Conservation (phyloP, 2,113 vertebrate species). For the Melospiza georgiana region DNA sequence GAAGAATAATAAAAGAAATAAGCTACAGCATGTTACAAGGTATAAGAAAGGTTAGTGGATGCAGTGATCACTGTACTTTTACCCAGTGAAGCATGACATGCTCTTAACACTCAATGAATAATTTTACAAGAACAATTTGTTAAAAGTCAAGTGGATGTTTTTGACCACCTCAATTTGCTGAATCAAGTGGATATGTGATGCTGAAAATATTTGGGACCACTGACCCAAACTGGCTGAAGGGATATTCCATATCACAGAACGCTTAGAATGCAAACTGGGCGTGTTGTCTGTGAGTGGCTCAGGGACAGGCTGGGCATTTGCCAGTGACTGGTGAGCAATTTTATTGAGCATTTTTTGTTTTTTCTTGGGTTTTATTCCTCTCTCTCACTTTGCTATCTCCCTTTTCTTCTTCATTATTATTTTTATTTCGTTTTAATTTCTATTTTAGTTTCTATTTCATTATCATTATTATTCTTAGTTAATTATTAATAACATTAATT, state of each 20-base stretch:
- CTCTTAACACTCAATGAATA: background rate
- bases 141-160: background rate
- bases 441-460: background rate
- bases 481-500: background rate
- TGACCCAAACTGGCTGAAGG: background rate
- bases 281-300: background rate
- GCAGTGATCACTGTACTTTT: background rate
- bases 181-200: background rate
- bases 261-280: fast-evolving
- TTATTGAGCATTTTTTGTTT: background rate
- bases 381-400: background rate
- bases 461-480: background rate
- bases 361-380: background rate
- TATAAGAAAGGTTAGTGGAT: background rate
- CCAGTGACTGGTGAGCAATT: background rate
- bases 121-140: background rate
- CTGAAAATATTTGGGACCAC: background rate
- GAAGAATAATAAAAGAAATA: background rate
- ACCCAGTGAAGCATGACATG: background rate
- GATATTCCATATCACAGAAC: fast-evolving
- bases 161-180: background rate
- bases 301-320: background rate
- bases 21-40: background rate
- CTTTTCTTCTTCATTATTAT: background rate
- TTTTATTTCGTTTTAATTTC: background rate